Conservation (phyloP, 2,888 invertebrate species). For the Hemaris fuciformis region DNA sequence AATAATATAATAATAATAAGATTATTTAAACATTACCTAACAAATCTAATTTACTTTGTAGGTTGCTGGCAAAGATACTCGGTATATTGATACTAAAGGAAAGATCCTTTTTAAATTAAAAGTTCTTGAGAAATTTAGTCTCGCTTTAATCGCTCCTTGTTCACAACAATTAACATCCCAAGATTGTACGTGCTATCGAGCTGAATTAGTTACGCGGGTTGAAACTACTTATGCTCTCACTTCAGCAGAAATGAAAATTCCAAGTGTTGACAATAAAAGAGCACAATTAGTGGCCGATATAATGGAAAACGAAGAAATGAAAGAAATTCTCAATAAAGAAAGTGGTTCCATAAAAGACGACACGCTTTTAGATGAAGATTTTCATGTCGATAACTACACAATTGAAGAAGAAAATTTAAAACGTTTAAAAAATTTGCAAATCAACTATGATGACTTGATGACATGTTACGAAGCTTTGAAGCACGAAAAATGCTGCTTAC, state of each 20-base stretch:
- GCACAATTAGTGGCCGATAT: slow-evolving; percentile 71
- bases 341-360: slow-evolving; percentile 34
- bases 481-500: slow-evolving; percentile 57
- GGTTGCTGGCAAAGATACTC: slow-evolving; percentile 64
- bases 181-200: slow-evolving; percentile 58
- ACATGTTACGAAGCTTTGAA: slow-evolving; percentile 63
- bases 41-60: slow-evolving; percentile 34
- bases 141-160: slow-evolving; percentile 70
- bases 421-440: slow-evolving; percentile 63
- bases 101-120: slow-evolving; percentile 72
- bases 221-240: slow-evolving; percentile 55
- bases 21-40: background rate
- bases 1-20: background rate
- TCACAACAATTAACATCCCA: slow-evolving; percentile 42
- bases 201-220: slow-evolving; percentile 46
- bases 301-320: slow-evolving; percentile 70
- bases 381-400: slow-evolving; percentile 40
- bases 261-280: slow-evolving; percentile 55
- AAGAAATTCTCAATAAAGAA: slow-evolving; percentile 62
- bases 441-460: slow-evolving; percentile 63
- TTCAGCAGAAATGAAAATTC: slow-evolving; percentile 40
- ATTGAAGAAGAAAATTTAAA: slow-evolving; percentile 61
- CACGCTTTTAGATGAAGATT: slow-evolving; percentile 36
- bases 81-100: slow-evolving; percentile 64
- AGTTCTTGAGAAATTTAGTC: slow-evolving; percentile 68